phyloP scores from a whole-genome alignment of 2,888 invertebrate genomes.

The Cabera pusaria region DNA sequence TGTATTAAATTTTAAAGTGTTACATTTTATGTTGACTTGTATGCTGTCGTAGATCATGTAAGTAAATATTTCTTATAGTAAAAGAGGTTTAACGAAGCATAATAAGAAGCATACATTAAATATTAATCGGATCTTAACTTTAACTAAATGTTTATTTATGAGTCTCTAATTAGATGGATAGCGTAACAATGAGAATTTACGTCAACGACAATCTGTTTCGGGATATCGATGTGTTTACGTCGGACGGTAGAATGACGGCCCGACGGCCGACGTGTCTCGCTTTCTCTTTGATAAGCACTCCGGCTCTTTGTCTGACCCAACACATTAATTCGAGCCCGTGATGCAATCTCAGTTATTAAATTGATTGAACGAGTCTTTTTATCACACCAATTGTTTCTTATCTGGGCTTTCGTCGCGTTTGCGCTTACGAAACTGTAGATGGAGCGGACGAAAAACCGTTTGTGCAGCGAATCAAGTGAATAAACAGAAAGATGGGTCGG shows the following conservation, averaged over 20 bases:
- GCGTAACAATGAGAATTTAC: conserved; percentile 26
- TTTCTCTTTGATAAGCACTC: conserved; percentile 72
- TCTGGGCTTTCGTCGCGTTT: conserved; percentile 26
- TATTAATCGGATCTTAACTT: conserved; percentile 7
- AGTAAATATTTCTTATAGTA: too few species aligned
- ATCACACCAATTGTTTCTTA: conserved; percentile 47
- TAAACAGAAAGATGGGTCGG: conserved; percentile 48
- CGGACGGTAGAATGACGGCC: conserved; percentile 27
- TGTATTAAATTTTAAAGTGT: conserved; percentile 14
- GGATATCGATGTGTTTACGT: conserved; percentile 30
- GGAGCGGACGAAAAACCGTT: conserved; percentile 22
- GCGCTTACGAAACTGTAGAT: conserved; percentile 15
- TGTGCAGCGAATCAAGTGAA: conserved; percentile 40
- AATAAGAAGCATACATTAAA: too few species aligned
- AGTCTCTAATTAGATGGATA: conserved; percentile 20
- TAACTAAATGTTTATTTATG: conserved; percentile 19
- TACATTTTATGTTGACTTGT: too few species aligned
- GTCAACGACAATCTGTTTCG: conserved; percentile 29
- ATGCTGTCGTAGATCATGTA: conserved; percentile 1
- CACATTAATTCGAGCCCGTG: conserved; percentile 68
- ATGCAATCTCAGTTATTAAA: conserved; percentile 68
- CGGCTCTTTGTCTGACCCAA: conserved; percentile 65
- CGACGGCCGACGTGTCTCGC: conserved; percentile 45
- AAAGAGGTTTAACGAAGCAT: too few species aligned
- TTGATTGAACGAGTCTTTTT: conserved; percentile 59